Evolutionary conservation across 2,888 invertebrate species (phyloP), one percentile per base, ranked within the genome.

Genomic region (Pandemis cinnamomeana): DNA sequence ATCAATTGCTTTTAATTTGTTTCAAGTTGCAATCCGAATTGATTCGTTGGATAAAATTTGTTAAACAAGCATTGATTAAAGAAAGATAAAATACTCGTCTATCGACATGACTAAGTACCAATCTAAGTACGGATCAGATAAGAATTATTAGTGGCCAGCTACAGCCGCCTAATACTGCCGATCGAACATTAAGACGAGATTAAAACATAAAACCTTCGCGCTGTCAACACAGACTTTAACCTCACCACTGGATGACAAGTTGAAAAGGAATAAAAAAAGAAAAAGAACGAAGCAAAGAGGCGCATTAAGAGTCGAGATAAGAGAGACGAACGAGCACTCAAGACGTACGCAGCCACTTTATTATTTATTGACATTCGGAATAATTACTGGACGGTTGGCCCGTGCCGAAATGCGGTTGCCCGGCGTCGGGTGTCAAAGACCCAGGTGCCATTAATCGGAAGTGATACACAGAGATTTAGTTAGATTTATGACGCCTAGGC

Each of bases 281-380:
- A 91, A 87, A 89, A 90, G 86, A 86, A 86, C 90, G 87, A 27
- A 89, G 90, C 89, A 92, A 93, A 93, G 93, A 93, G 93, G 91
- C 92, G 90, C 94, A 93, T 94, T 94, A 94, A 93, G 93, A 91
- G 90, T 91, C 89, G 91, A 92, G 94, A 94, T 94, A 94, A 94
- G 89, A 94, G 89, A 93, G 93, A 93, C 89, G 93, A 92, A 93
- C 92, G 93, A 90, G 91, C 93, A 94, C 94, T 93, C 94, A 93
- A 71, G 84, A 89, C 83, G 82, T 83, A 88, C 86, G 86, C 90
- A 89, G 88, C 84, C 87, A 89, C 91, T 93, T 92, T 93, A 93
- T 94, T 93, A 93, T 94, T 94, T 94, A 94, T 94, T 94, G 93
- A 94, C 93, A 93, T 93, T 94, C 92, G 92, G 93, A 93, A 92